Conservation (phyloP, 2,888 invertebrate species). For the Rhorus exstirpatorius region DNA sequence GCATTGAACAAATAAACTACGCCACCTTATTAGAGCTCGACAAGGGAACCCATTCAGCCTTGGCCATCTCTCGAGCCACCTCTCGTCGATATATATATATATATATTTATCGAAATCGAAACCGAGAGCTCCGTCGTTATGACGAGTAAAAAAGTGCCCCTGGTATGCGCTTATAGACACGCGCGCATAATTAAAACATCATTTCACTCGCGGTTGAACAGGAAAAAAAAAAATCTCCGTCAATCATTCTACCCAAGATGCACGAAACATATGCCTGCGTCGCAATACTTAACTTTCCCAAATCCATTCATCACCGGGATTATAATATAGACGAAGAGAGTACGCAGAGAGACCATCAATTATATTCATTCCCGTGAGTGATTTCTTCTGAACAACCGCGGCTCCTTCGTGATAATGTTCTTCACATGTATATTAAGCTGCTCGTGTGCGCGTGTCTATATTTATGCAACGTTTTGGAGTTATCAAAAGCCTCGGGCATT, state of each 20-base stretch:
- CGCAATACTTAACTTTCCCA: slow-evolving; percentile 19
- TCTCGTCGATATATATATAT: not conserved
- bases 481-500: slow-evolving; percentile 28
- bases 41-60: slow-evolving; percentile 61
- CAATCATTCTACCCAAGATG: too few species aligned
- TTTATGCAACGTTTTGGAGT: slow-evolving; percentile 17
- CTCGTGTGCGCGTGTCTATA: not conserved
- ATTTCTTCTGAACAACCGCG: not conserved
- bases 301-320: slow-evolving; percentile 21
- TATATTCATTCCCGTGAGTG: not conserved
- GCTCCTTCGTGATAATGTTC: not conserved
- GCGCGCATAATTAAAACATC: slow-evolving; percentile 20
- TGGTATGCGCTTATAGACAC: not conserved
- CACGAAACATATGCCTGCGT: not conserved
- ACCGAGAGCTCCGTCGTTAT: slow-evolving; percentile 18
- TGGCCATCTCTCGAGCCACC: slow-evolving; percentile 24
- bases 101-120: slow-evolving; percentile 15
- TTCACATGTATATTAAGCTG: not conserved
- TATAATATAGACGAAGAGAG: not conserved
- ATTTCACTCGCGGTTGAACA: not conserved
- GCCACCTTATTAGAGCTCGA: slow-evolving; percentile 54
- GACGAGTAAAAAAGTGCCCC: slow-evolving; percentile 17
- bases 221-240: not conserved
- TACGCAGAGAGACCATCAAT: slow-evolving; percentile 16
- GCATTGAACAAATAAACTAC: slow-evolving; percentile 55